phyloP scores from a whole-genome alignment of 2,888 invertebrate genomes.

The Nephrocerus scutellatus region DNA sequence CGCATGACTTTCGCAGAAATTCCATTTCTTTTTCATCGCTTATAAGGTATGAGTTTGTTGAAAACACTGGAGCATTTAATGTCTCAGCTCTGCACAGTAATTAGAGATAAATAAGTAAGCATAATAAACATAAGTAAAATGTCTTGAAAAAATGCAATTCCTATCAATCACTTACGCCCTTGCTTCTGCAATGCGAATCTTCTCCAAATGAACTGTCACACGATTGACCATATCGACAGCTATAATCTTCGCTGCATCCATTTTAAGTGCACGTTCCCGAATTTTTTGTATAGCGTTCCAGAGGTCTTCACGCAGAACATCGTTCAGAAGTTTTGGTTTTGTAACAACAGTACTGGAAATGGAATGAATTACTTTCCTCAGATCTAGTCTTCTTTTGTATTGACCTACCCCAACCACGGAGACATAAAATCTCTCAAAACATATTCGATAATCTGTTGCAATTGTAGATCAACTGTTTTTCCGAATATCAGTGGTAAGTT shows the following conservation, averaged over 20 bases:
- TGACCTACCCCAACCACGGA: constrained; percentile 57
- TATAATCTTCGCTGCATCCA: constrained; percentile 76
- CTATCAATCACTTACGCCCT: constrained; percentile 57
- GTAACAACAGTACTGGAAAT: constrained; percentile 54
- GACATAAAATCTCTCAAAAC: constrained; percentile 71
- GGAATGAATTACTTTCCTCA: no score
- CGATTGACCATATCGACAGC: constrained; percentile 75
- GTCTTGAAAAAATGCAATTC: neutral
- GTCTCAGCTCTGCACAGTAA: constrained; percentile 53
- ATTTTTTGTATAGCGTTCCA: constrained; percentile 75
- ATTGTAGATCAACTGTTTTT: constrained; percentile 72
- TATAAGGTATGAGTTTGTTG: constrained; percentile 66
- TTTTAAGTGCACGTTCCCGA: constrained; percentile 63
- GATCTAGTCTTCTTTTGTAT: neutral
- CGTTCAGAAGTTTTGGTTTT: constrained; percentile 58
- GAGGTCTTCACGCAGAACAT: constrained; percentile 67
- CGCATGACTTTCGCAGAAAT: constrained; percentile 73
- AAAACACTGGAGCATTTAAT: constrained; percentile 61
- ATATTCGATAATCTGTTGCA: constrained; percentile 76
- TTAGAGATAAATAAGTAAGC: constrained; percentile 17
- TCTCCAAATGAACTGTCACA: constrained; percentile 78
- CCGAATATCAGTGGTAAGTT: constrained; percentile 75
- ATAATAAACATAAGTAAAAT: neutral
- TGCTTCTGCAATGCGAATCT: constrained; percentile 68
- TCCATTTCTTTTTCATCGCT: constrained; percentile 69